Percentiles rank a stretch among this genome's conserved stretches.
Evolutionary conservation across 2,113 vertebrate genomes (phyloP).

Genomic region (Trichomycterus rosablanca): DNA sequence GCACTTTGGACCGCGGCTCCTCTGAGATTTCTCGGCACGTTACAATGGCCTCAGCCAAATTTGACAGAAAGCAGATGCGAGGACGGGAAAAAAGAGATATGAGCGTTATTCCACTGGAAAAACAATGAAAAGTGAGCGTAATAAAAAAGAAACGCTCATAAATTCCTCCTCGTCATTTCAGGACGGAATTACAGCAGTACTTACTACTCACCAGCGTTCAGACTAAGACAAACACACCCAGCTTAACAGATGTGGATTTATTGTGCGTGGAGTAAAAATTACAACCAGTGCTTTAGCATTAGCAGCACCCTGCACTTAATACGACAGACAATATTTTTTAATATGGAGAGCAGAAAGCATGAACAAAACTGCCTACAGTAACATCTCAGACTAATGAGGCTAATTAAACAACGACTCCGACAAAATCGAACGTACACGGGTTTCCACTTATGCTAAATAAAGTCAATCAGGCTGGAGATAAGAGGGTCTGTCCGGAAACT

Average conservation of each 20-base stretch:
- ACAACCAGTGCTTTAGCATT: slow-evolving; percentile 21
- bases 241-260: slow-evolving; percentile 24
- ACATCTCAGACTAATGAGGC: not conserved
- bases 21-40: slow-evolving; percentile 29
- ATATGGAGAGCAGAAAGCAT: slow-evolving; percentile 1
- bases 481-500: too few species aligned
- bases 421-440: too few species aligned
- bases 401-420: not conserved
- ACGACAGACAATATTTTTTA: not conserved
- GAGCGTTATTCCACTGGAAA: not conserved
- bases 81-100: too few species aligned
- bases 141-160: not conserved
- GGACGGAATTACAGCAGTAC: slow-evolving; percentile 5
- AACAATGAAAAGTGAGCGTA: not conserved
- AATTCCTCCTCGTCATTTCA: slow-evolving; percentile 10
- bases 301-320: not conserved
- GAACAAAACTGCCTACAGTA: not conserved
- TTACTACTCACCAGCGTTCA: not conserved
- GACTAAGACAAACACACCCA: slow-evolving; percentile 8
- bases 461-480: too few species aligned
- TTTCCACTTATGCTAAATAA: too few species aligned
- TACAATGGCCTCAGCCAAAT: slow-evolving; percentile 11
- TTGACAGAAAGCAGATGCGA: not conserved
- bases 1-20: slow-evolving; percentile 29
- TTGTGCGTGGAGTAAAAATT: slow-evolving; percentile 14